Evolutionary conservation across 2,888 invertebrate genomes (phyloP), one percentile per base, ranked within the genome.

Genomic region (Peribatodes rhomboidaria): DNA sequence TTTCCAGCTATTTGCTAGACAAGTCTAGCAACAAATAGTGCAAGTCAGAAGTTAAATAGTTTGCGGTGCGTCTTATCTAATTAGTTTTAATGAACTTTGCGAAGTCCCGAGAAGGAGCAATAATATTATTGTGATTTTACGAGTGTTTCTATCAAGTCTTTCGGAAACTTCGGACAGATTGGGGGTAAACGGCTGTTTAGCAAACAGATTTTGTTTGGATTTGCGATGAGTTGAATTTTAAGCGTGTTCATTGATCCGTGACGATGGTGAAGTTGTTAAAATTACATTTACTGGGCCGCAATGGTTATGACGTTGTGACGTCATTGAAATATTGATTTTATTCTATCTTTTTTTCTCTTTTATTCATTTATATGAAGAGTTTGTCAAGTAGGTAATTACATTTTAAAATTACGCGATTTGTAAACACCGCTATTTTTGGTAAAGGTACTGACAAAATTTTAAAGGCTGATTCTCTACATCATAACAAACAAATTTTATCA

Each of bases 31-130:
- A 55, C 42, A 49, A 50, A 57, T 44, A 61, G 53, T 39, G 18
- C 52, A 39, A 59, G 56, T 55, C 54, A 49, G 39, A 67, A 61
- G 52, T 55, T 49, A 44, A 59, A 14, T 58, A 54, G 46, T 57
- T 66, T 61, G 68, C 54, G 65, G 68, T 31, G 33, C 1, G 42
- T 27, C 58, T 46, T 55, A 31, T 46, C 55, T 63, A 54, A 65
- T 65, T 59, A 68, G 60, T 65, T 68, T 22, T 42, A 18, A 37
- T 64, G 47, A 65, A 60, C 44, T 65, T 59, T 4, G n/a, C 33
- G 16, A 41, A 53, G 18, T 37, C 54, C 20, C 27, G 14, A 14
- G 39, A 47, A 61, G 46, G 11, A 46, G 31, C 18, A 39, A 37
- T 61, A 61, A 61, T 54, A 61, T 33, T 50, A 44, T 46, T 60